Percentiles rank a stretch among this genome's conserved stretches.
Conservation (phyloP, 2,888 invertebrate genomes). For the Perdita meconis region DNA sequence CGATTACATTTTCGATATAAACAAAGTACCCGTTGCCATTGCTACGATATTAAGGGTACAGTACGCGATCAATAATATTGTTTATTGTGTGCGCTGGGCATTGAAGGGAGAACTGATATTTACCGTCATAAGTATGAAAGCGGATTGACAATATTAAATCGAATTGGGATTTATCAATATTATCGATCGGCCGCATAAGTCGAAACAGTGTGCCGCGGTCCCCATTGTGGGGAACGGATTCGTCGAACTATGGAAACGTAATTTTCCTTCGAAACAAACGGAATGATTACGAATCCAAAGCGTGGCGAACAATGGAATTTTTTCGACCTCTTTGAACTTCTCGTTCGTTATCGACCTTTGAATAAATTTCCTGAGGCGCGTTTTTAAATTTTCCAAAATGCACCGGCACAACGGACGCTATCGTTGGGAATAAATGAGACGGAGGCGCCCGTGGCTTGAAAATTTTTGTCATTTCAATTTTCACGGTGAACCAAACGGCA, state of each 20-base stretch:
- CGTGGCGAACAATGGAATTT: neutral
- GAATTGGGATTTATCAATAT: conserved; percentile 4
- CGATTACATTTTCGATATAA: no score
- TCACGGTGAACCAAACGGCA: neutral
- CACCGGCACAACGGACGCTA: neutral
- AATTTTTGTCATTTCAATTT: conserved; percentile 11
- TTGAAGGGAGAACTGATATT: no score
- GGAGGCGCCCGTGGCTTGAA: neutral
- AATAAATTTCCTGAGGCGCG: neutral
- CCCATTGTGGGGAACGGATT: neutral
- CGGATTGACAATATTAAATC: no score
- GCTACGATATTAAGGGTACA: no score
- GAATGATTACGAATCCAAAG: no score
- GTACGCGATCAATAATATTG: no score
- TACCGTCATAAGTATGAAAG: no score
- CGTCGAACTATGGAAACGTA: neutral
- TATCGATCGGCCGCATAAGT: neutral
- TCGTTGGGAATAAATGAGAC: conserved; percentile 5
- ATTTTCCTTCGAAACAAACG: neutral
- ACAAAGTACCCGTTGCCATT: no score
- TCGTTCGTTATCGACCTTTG: neutral
- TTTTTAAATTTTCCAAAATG: neutral
- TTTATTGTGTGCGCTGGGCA: no score
- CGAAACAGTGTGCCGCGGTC: conserved; percentile 8
- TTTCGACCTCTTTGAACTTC: neutral